Evolutionary conservation across 2,888 invertebrate species (phyloP).

Genomic region (Melolontha melolontha): DNA sequence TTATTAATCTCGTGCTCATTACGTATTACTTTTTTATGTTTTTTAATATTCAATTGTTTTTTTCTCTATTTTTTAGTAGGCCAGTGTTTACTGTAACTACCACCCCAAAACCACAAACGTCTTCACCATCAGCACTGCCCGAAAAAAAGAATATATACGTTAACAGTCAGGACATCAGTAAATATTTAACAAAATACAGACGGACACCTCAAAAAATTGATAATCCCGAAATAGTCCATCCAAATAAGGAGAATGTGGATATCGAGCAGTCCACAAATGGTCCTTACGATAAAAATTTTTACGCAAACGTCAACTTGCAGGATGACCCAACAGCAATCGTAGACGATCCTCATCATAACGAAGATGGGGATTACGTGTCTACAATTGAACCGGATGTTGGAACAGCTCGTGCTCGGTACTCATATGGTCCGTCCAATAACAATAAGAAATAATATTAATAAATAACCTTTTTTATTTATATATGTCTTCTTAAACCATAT

Average conservation of each 20-base stretch:
- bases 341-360: slow-evolving; percentile 59
- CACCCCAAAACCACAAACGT: slow-evolving; percentile 69
- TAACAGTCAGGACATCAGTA: slow-evolving; percentile 68
- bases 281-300: slow-evolving; percentile 69
- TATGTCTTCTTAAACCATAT: slow-evolving; percentile 44
- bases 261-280: slow-evolving; percentile 69
- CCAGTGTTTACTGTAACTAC: slow-evolving; percentile 67
- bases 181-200: slow-evolving; percentile 70
- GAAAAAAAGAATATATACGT: slow-evolving; percentile 49
- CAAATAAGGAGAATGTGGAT: slow-evolving; percentile 60
- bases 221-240: slow-evolving; percentile 55
- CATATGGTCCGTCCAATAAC: slow-evolving; percentile 50
- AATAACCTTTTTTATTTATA: slow-evolving; percentile 46
- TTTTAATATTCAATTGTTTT: neutral
- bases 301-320: slow-evolving; percentile 66
- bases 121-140: slow-evolving; percentile 65
- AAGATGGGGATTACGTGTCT: slow-evolving; percentile 68
- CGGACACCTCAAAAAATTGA: slow-evolving; percentile 59
- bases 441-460: slow-evolving; percentile 34
- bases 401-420: slow-evolving; percentile 57
- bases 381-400: slow-evolving; percentile 73
- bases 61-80: slow-evolving; percentile 63
- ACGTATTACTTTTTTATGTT: neutral
- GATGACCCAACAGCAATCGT: slow-evolving; percentile 70
- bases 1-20: too few species aligned